Base-by-base conservation (phyloP, 2,797 vertebrate genomes). In the Gymnodraco acuticeps region DNA sequence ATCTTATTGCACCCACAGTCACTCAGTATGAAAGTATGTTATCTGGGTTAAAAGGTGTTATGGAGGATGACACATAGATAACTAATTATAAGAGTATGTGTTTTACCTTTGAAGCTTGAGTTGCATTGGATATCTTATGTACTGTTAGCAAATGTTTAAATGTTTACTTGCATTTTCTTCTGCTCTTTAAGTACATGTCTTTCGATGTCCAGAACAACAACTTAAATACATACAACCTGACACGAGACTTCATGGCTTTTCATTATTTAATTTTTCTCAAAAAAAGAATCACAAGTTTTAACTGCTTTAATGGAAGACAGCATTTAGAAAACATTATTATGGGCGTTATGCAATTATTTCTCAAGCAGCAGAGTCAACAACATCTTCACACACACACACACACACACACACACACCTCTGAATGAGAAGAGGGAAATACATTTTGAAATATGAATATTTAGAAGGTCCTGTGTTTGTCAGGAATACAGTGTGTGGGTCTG, bases 21-120 rank as follows among this genome's bases (percentile, higher is more conserved):
- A 27, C 51, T 38, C 64, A 63, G 46, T 20, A 2, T 72, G 78
- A 80, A 72, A 69, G 48, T 2, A 41, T 51, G 58, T 45, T 68
- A 76, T 54, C 23, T 65, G 33, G 50, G 53, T 56, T 73, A 56
- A 60, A 66, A 54, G 8, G 48, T n/a, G 3, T 51, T 20, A 51
- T 42, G 38, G 56, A 19, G 56, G 38, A 59, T 13, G 38, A 42
- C n/a, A 42, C 42, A 20, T 4, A 27, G 27, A 27, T 27, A 4
- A 27, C 27, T 27, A 4, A 4, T 27, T 51, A 52, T 12, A 52
- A 3, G 51, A 23, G 51, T 52, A 52, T 52, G 51, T 23, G 3
- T 19, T 19, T 11, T 11, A 0, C 10, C 50, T 20, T 11, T 20
- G 12, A 13, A 52, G 51, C 51, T 52, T 52, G 51, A 52, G 20